Conservation (phyloP, 2,888 invertebrate genomes). For the Nemotelus pantherinus region DNA sequence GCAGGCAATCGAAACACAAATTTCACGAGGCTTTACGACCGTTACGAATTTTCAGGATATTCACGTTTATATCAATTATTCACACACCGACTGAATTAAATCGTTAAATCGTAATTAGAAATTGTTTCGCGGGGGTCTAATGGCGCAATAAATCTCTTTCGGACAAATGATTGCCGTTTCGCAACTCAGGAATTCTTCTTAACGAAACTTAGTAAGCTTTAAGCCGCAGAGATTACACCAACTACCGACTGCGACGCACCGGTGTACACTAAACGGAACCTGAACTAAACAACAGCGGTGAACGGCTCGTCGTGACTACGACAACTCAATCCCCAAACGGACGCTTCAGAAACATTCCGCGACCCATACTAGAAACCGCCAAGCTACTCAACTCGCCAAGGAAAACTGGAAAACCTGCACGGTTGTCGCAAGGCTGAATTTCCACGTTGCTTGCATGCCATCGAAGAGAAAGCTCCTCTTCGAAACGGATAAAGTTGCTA, state of each 20-base stretch:
- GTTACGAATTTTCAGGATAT: too few species aligned
- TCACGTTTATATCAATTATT: too few species aligned
- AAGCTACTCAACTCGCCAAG: conserved; percentile 24
- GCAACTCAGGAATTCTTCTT: not conserved
- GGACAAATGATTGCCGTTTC: not conserved
- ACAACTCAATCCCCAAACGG: conserved; percentile 33
- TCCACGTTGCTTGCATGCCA: conserved; percentile 15
- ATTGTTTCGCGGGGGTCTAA: conserved; percentile 23
- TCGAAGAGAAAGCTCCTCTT: conserved; percentile 31
- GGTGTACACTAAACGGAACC: conserved; percentile 38
- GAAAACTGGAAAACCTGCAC: conserved; percentile 40
- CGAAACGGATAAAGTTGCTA: not conserved
- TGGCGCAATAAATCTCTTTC: conserved; percentile 27
- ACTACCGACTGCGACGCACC: conserved; percentile 44
- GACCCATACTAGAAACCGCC: conserved; percentile 8
- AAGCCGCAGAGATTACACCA: conserved; percentile 42
- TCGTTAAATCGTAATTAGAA: not conserved
- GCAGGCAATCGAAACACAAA: too few species aligned
- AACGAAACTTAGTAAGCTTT: conserved; percentile 3
- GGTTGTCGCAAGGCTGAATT: conserved; percentile 22
- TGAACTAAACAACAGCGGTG: conserved; percentile 13
- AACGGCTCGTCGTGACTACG: conserved; percentile 23
- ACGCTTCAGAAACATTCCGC: conserved; percentile 33
- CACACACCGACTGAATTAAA: too few species aligned
- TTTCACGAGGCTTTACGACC: too few species aligned